Percentiles rank a stretch among this genome's conserved stretches.
Evolutionary conservation across 2,888 invertebrate genomes (phyloP).

Genomic region (Plebejus anna): DNA sequence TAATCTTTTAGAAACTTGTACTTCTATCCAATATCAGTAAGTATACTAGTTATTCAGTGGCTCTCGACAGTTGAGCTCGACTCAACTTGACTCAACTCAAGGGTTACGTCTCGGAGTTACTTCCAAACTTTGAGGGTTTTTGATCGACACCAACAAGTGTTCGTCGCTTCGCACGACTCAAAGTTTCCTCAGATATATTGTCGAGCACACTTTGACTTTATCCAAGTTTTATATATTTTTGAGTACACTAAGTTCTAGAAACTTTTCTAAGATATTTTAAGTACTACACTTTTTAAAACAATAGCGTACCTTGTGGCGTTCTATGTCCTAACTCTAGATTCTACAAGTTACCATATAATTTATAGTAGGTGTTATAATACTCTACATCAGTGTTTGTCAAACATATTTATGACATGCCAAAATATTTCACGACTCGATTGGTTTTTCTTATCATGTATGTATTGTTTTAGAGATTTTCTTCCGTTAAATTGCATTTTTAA

Average conservation of each 20-base stretch:
- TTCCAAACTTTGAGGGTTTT: slow-evolving; percentile 13
- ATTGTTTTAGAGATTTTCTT: no score
- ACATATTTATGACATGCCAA: no score
- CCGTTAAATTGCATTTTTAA: no score
- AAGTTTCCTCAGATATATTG: not conserved
- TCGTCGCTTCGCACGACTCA: not conserved
- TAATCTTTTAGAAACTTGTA: no score
- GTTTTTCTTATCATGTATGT: no score
- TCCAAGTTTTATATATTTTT: not conserved
- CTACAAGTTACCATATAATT: no score
- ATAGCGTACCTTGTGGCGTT: not conserved
- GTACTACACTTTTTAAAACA: not conserved
- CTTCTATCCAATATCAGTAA: not conserved
- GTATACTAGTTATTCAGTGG: not conserved
- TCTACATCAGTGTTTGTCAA: no score
- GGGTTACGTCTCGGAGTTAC: slow-evolving; percentile 3
- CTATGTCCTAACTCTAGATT: no score
- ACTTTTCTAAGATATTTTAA: not conserved
- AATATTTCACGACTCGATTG: no score
- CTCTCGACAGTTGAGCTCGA: not conserved
- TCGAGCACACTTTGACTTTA: slow-evolving; percentile 8
- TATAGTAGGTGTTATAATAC: no score
- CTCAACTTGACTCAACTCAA: not conserved
- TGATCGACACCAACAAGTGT: slow-evolving; percentile 13
- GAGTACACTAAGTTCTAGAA: not conserved